Percentiles rank a stretch among this genome's conserved stretches.
Evolutionary conservation across 53 echinoderm and acorn worm genomes (phyloP).

Genomic region (Echinarachnius parma): DNA sequence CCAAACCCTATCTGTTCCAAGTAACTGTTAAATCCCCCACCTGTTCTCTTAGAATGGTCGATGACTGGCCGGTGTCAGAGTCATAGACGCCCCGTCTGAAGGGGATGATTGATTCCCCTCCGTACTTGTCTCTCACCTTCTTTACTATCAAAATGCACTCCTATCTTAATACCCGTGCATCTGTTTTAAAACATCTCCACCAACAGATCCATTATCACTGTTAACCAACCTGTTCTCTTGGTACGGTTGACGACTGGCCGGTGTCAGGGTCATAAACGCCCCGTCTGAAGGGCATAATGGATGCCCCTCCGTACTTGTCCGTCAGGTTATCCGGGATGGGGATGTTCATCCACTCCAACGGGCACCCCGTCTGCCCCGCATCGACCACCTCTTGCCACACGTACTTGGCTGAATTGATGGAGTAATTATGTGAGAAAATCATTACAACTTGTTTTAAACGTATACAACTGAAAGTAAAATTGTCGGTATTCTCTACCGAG

Average conservation of each 20-base stretch:
- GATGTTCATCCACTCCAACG: constrained; percentile 81
- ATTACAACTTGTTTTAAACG: too few relatives aligned
- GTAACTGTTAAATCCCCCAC: too few relatives aligned
- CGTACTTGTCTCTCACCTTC: constrained; percentile 26
- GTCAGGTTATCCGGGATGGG: constrained; percentile 59
- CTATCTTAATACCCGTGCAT: too few relatives aligned
- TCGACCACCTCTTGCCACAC: constrained; percentile 87
- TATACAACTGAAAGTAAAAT: too few relatives aligned
- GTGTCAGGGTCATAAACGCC: constrained; percentile 63
- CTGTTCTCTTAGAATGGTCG: constrained; percentile 81
- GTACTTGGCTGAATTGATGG: constrained; percentile 63
- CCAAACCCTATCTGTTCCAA: too few relatives aligned
- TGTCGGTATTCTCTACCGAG: too few relatives aligned
- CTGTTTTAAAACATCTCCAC: too few relatives aligned
- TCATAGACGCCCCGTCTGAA: constrained; percentile 65
- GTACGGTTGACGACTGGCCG: constrained; percentile 64
- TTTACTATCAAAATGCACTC: too few relatives aligned
- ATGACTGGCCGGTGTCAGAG: constrained; percentile 60
- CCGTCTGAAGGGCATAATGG: constrained; percentile 66
- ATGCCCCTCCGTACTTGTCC: constrained; percentile 12
- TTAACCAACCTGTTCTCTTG: constrained; percentile 96
- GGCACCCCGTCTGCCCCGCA: constrained; percentile 73
- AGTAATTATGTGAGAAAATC: background rate
- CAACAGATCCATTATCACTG: too few relatives aligned
- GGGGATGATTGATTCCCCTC: constrained; percentile 49